Percentiles rank a stretch among this genome's conserved stretches.
phyloP scores from a whole-genome alignment of 2,113 vertebrate genomes.

The Caranx melampygus region DNA sequence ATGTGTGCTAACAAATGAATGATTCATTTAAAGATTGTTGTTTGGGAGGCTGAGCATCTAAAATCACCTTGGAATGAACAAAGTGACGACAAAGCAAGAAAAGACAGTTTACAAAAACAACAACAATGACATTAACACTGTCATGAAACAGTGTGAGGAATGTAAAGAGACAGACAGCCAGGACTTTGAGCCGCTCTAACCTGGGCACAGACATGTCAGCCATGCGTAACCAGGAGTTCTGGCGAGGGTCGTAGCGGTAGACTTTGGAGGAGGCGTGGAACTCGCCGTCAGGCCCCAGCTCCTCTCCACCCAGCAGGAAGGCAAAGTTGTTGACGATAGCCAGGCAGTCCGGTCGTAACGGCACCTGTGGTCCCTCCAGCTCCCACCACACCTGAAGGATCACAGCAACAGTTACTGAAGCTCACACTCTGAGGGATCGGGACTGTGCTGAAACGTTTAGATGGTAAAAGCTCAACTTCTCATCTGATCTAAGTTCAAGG shows the following conservation, averaged over 20 bases:
- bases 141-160: no score
- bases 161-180: no score
- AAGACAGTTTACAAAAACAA: neutral
- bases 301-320: conserved; percentile 97
- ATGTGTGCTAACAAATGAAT: neutral
- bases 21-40: no score
- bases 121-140: neutral
- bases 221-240: conserved; percentile 98
- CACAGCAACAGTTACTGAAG: neutral
- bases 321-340: conserved; percentile 98
- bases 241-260: conserved; percentile 96
- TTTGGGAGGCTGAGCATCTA: neutral
- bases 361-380: conserved; percentile 97
- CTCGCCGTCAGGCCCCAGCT: conserved; percentile 96
- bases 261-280: conserved; percentile 99
- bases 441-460: no score
- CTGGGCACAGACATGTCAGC: conserved; percentile 98
- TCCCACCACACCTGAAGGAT: conserved; percentile 97
- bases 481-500: no score
- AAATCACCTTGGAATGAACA: neutral
- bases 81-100: no score
- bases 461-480: no score
- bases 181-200: conserved; percentile 35
- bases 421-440: neutral
- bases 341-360: conserved; percentile 95